Evolutionary conservation across 2,888 invertebrate genomes (phyloP).

Genomic region (Zele albiditarsus): DNA sequence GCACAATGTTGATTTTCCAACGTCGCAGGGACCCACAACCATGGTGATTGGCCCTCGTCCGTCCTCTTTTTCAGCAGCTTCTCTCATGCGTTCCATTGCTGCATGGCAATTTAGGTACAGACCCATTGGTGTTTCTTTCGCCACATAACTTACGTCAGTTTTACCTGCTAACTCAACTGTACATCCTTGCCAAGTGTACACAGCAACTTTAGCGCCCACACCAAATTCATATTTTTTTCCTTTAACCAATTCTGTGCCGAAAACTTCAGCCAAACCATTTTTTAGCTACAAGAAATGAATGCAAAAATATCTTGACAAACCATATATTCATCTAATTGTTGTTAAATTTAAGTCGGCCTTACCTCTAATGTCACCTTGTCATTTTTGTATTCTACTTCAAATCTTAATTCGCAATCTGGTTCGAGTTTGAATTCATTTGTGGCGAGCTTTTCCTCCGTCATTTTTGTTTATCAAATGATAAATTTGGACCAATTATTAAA

Average conservation of each 20-base stretch:
- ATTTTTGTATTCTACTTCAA: slow-evolving; percentile 92
- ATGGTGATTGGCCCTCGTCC: slow-evolving; percentile 88
- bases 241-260: slow-evolving; percentile 96
- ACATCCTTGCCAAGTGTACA: slow-evolving; percentile 97
- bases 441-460: slow-evolving; percentile 67
- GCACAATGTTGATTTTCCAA: slow-evolving; percentile 95
- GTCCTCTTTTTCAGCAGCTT: slow-evolving; percentile 84
- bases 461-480: slow-evolving; percentile 44
- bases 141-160: slow-evolving; percentile 94
- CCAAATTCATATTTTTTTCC: slow-evolving; percentile 93
- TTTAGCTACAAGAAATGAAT: slow-evolving; percentile 78
- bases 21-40: slow-evolving; percentile 95
- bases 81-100: slow-evolving; percentile 91
- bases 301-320: neutral
- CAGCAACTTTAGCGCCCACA: slow-evolving; percentile 93
- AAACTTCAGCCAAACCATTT: slow-evolving; percentile 94
- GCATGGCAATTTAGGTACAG: slow-evolving; percentile 97
- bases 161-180: slow-evolving; percentile 88
- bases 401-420: slow-evolving; percentile 91
- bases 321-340: neutral
- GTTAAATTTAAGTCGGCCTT: slow-evolving; percentile 44
- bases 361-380: slow-evolving; percentile 88
- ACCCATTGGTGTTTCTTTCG: slow-evolving; percentile 97
- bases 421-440: slow-evolving; percentile 87
- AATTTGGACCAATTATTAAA: no score